Evolutionary conservation across 2,888 invertebrate genomes (phyloP).

Genomic region (Zaprionus obscuricornis): DNA sequence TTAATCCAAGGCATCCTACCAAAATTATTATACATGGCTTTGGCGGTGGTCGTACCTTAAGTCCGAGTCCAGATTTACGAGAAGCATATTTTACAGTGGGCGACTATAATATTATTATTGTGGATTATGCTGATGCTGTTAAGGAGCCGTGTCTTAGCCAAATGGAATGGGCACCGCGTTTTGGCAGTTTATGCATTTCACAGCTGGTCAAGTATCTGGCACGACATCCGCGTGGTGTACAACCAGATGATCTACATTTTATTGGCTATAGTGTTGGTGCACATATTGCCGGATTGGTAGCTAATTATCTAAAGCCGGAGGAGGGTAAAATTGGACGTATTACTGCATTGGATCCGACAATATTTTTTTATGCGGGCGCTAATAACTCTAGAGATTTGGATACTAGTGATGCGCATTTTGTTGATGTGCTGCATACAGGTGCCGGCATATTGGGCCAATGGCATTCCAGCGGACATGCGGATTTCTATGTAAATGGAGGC

Average conservation of each 20-base stretch:
- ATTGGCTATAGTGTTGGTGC: conserved; percentile 95
- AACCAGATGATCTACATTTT: conserved; percentile 90
- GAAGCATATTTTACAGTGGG: conserved; percentile 92
- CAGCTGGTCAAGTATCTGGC: conserved; percentile 91
- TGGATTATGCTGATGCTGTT: conserved; percentile 92
- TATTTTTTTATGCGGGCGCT: conserved; percentile 92
- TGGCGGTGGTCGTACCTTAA: conserved; percentile 91
- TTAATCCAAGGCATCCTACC: conserved; percentile 90
- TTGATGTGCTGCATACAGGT: conserved; percentile 93
- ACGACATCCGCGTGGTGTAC: conserved; percentile 90
- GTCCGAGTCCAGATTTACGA: conserved; percentile 93
- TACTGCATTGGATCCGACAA: conserved; percentile 93
- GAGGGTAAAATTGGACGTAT: conserved; percentile 92
- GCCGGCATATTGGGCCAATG: conserved; percentile 95
- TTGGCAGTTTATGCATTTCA: conserved; percentile 89
- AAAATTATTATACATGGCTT: conserved; percentile 97
- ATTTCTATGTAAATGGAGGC: conserved; percentile 90
- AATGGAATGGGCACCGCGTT: conserved; percentile 88
- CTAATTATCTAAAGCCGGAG: conserved; percentile 87
- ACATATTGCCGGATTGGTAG: conserved; percentile 92
- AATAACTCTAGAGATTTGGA: conserved; percentile 92
- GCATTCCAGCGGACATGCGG: conserved; percentile 91
- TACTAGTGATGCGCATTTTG: conserved; percentile 91
- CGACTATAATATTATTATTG: conserved; percentile 93
- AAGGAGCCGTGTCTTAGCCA: conserved; percentile 93